A percentile compares a stretch with the other conserved stretches of the same genome.
Conservation (phyloP, 2,113 vertebrate genomes). For the Candoia aspera region DNA sequence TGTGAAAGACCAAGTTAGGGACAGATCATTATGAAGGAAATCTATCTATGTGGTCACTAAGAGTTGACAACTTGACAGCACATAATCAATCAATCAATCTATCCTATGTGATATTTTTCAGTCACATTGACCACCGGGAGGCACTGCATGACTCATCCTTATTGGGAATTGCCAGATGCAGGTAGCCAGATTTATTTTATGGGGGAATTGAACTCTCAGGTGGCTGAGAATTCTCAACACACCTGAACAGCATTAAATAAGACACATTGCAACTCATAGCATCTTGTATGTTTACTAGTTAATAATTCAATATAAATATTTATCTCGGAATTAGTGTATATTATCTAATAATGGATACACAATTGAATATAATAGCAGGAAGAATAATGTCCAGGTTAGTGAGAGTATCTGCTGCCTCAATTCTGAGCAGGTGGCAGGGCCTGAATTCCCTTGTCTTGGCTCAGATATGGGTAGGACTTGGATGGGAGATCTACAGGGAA, state of each 20-base stretch:
- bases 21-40: too few species aligned
- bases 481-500: not conserved
- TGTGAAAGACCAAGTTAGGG: not conserved
- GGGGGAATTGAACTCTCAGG: not conserved
- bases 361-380: slow-evolving; percentile 5
- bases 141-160: not conserved
- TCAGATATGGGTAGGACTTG: not conserved
- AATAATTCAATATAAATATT: slow-evolving; percentile 13
- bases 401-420: not conserved
- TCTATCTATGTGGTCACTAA: not conserved
- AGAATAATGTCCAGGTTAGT: not conserved
- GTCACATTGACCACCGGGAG: not conserved
- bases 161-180: not conserved
- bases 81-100: not conserved
- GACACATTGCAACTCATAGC: not conserved
- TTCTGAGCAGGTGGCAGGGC: not conserved
- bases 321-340: slow-evolving; percentile 32
- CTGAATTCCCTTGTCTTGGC: not conserved
- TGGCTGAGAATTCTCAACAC: not conserved
- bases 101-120: not conserved
- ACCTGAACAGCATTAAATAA: not conserved
- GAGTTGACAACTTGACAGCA: not conserved
- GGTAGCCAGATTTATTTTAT: not conserved
- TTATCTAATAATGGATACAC: slow-evolving; percentile 14
- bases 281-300: not conserved